Conservation (phyloP, 2,797 vertebrate genomes). For the Enoplosus armatus region DNA sequence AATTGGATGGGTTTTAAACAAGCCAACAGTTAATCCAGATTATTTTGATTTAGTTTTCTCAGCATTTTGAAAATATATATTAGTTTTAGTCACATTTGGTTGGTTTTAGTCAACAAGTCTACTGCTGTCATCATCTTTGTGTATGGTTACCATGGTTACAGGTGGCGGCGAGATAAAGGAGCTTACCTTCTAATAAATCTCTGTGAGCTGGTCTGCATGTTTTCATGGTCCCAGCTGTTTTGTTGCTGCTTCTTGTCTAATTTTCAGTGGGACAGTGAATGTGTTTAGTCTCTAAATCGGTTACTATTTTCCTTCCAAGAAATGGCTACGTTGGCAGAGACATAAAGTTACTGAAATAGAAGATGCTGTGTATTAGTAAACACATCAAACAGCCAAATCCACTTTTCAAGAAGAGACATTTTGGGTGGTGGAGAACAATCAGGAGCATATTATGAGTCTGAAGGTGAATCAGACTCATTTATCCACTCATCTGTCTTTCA, state of each 20-base stretch:
- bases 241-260: background rate
- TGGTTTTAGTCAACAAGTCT: background rate
- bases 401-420: background rate
- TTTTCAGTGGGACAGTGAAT: background rate
- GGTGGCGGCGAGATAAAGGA: background rate
- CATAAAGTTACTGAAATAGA: background rate
- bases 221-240: background rate
- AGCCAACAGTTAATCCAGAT: background rate
- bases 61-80: background rate
- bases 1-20: background rate
- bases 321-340: background rate
- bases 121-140: background rate
- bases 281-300: background rate
- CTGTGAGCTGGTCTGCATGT: background rate
- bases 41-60: background rate
- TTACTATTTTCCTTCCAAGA: background rate
- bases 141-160: slow-evolving; percentile 1
- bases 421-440: background rate
- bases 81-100: background rate
- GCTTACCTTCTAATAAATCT: background rate
- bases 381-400: background rate
- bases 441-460: background rate
- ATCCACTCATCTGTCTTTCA: background rate
- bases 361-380: background rate
- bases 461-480: background rate